A percentile compares a stretch with the other conserved stretches of the same genome.
Conservation (phyloP, 1,140 invertebrate species). For the Cryptotermes secundus region DNA sequence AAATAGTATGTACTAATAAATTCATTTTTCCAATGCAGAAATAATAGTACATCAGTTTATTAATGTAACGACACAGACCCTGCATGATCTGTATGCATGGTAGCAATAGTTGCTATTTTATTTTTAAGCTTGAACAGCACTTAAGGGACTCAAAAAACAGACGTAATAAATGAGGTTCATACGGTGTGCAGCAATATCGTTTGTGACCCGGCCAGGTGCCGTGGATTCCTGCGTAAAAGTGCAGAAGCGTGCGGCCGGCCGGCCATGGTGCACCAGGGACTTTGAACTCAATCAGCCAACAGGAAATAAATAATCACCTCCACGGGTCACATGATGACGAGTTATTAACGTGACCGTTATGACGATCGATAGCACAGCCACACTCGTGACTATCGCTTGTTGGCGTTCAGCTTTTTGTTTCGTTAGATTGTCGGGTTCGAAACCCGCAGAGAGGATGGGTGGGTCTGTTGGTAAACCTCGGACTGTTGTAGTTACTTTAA, state of each 20-base stretch:
- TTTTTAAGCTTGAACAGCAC: too few species aligned
- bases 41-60: too few species aligned
- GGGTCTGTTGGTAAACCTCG: background rate
- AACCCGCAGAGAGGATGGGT: background rate
- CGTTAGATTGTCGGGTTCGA: background rate
- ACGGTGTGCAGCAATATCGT: too few species aligned
- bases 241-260: background rate
- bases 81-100: too few species aligned
- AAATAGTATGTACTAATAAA: too few species aligned
- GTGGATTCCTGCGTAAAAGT: background rate
- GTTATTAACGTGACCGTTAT: background rate
- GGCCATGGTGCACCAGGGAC: background rate
- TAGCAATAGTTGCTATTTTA: too few species aligned
- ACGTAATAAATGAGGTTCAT: too few species aligned
- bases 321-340: conserved; percentile 1
- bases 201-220: too few species aligned
- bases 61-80: too few species aligned
- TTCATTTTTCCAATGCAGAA: too few species aligned
- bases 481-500: background rate
- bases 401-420: background rate
- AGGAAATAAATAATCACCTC: conserved; percentile 5
- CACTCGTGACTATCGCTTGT: background rate
- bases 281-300: conserved; percentile 12
- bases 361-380: background rate
- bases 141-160: too few species aligned